Evolutionary conservation across 2,797 vertebrate species (phyloP).

Genomic region (Gymnothorax javanicus): DNA sequence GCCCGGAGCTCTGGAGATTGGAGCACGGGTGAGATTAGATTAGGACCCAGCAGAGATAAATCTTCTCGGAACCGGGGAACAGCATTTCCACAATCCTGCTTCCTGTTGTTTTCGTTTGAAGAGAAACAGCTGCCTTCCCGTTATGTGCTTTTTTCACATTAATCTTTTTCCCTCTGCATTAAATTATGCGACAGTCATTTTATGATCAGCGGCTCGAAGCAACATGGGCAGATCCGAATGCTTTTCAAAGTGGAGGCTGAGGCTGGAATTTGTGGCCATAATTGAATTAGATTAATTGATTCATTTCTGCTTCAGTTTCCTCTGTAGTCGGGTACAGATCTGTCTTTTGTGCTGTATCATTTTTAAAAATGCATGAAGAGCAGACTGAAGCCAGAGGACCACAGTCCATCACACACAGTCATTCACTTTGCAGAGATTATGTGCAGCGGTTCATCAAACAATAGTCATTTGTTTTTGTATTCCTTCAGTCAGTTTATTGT

Average conservation of each 20-base stretch:
- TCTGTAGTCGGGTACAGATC: background rate
- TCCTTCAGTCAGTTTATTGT: background rate
- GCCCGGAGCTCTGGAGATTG: constrained; percentile 45
- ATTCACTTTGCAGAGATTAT: background rate
- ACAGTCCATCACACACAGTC: background rate
- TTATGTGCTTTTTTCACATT: constrained; percentile 16
- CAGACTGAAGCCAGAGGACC: constrained; percentile 11
- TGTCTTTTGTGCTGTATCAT: background rate
- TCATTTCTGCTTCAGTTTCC: background rate
- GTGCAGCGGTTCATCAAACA: background rate
- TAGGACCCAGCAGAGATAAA: constrained; percentile 52
- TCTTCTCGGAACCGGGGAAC: constrained; percentile 47
- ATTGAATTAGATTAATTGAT: constrained; percentile 11
- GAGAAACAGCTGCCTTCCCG: background rate
- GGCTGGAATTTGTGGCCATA: background rate
- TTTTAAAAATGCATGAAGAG: background rate
- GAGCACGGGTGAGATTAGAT: constrained; percentile 53
- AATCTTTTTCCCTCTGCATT: background rate
- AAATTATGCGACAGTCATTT: constrained; percentile 10
- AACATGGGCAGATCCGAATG: background rate
- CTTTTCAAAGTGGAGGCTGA: background rate
- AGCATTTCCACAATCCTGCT: constrained; percentile 10
- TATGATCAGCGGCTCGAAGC: background rate
- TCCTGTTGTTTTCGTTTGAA: constrained; percentile 12
- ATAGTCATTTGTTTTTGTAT: background rate